phyloP scores from a whole-genome alignment of 2,888 invertebrate genomes.

The Heliconius hortense region DNA sequence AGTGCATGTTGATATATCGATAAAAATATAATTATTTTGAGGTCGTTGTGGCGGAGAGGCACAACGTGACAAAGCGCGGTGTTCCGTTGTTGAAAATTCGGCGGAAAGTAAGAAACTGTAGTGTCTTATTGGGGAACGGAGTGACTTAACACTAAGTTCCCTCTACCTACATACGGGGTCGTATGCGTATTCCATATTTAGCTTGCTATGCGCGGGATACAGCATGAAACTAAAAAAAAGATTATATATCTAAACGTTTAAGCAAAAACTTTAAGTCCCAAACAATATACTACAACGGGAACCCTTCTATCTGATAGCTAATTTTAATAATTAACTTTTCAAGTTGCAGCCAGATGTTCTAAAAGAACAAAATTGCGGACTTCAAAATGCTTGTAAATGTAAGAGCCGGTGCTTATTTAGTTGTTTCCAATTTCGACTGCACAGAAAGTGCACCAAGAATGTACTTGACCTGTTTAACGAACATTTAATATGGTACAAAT shows the following conservation, averaged over 20 bases:
- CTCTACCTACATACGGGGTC: background rate
- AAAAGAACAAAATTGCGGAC: constrained; percentile 26
- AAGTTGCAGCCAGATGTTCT: constrained; percentile 22
- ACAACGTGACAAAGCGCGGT: background rate
- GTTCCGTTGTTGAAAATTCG: background rate
- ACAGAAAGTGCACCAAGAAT: constrained; percentile 30
- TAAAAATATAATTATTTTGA: background rate
- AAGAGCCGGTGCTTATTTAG: constrained; percentile 30
- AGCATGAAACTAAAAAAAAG: background rate
- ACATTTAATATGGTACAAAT: constrained; percentile 32
- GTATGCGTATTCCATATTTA: no score
- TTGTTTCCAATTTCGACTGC: constrained; percentile 40
- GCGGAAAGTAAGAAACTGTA: background rate
- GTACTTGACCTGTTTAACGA: constrained; percentile 40
- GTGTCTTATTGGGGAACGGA: background rate
- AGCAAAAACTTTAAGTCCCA: background rate
- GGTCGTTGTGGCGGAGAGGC: background rate
- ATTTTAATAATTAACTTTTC: constrained; percentile 19
- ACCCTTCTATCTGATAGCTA: background rate
- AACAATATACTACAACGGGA: background rate
- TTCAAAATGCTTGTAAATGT: constrained; percentile 24
- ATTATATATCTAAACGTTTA: background rate
- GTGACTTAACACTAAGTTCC: background rate
- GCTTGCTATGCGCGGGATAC: background rate
- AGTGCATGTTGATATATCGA: no score